Evolutionary conservation across 2,113 vertebrate species (phyloP).

Genomic region (Podocnemis expansa): DNA sequence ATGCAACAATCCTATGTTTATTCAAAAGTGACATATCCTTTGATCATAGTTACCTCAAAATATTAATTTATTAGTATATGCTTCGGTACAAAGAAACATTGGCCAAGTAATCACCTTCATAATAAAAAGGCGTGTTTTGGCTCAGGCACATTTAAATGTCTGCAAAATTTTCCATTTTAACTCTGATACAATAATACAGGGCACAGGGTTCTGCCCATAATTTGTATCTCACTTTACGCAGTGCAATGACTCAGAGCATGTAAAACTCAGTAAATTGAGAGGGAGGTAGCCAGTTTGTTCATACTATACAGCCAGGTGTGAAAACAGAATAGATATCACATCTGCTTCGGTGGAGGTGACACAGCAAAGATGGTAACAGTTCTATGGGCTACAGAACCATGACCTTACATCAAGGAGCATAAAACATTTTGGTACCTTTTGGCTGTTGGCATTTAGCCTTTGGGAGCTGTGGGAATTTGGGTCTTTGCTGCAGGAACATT

Average conservation of each 20-base stretch:
- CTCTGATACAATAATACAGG: neutral
- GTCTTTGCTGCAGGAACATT: slow-evolving; percentile 66
- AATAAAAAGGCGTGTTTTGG: neutral
- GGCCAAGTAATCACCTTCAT: neutral
- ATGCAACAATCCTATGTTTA: neutral
- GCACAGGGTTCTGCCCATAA: fast-evolving
- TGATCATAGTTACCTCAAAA: neutral
- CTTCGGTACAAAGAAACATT: neutral
- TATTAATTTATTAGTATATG: neutral
- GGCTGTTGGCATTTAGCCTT: slow-evolving; percentile 11
- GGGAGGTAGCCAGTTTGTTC: neutral
- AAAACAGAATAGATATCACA: neutral
- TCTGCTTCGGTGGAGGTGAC: neutral
- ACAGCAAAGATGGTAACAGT: neutral
- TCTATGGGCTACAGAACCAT: neutral
- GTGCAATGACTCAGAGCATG: neutral
- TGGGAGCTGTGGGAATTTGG: slow-evolving; percentile 47
- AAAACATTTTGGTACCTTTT: slow-evolving; percentile 6
- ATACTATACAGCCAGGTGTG: neutral
- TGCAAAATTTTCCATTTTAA: neutral
- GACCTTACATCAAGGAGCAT: neutral
- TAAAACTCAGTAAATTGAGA: neutral
- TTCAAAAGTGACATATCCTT: neutral
- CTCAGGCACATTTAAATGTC: neutral
- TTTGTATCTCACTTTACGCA: neutral